phyloP scores from a whole-genome alignment of 2,797 vertebrate species.

The Ptychobarbus kaznakovi region DNA sequence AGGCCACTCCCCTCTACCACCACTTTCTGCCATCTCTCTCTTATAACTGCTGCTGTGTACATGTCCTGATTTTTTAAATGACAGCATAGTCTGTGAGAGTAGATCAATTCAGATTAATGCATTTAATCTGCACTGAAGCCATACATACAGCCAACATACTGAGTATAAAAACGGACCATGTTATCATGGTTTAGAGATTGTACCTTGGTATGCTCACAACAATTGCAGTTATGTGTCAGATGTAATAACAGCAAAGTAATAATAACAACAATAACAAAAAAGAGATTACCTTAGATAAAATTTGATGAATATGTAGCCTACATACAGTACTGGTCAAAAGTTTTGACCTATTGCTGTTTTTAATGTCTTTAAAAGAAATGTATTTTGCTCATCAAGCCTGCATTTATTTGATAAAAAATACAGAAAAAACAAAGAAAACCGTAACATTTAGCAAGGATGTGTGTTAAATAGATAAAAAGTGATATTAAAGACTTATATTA shows the following conservation, averaged over 20 bases:
- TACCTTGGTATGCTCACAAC: neutral
- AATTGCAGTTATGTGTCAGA: neutral
- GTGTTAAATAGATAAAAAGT: too few relatives aligned
- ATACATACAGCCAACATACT: neutral
- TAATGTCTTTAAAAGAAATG: too few relatives aligned
- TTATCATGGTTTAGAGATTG: neutral
- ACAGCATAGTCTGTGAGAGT: neutral
- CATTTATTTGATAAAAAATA: too few relatives aligned
- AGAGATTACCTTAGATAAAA: too few relatives aligned
- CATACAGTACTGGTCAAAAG: too few relatives aligned
- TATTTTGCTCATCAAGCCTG: too few relatives aligned
- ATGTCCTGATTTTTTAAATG: neutral
- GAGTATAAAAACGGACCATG: neutral
- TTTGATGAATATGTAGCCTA: too few relatives aligned
- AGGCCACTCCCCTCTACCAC: slow-evolving; percentile 4
- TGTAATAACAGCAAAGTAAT: neutral
- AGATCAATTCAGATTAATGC: neutral
- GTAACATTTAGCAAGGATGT: too few relatives aligned
- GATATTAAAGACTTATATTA: too few relatives aligned
- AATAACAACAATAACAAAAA: too few relatives aligned
- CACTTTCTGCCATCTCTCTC: neutral
- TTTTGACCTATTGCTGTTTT: too few relatives aligned
- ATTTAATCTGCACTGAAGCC: neutral
- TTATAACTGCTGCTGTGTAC: neutral
- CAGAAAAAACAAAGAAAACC: too few relatives aligned